These are phyloP conservation scores for Oreochromis tanganicae DNA, from an alignment of 2,113 vertebrate species.

Conservation along the genomic window DNA sequence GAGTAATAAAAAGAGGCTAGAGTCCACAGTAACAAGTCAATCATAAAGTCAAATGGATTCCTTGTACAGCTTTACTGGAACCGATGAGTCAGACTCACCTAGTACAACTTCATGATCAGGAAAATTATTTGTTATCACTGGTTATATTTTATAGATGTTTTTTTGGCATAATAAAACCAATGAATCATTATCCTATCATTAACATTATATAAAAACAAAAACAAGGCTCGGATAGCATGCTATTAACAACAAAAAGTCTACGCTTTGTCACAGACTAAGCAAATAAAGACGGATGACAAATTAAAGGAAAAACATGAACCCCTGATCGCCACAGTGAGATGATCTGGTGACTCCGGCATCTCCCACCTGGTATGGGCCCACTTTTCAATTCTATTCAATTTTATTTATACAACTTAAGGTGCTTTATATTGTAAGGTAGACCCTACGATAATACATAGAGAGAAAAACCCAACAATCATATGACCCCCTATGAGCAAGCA, in stretches of 20 bases:
- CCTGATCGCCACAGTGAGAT: neutral
- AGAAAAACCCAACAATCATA: neutral
- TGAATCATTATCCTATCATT: neutral
- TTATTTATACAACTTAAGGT: accelerated
- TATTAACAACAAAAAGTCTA: neutral
- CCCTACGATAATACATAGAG: neutral
- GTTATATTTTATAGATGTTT: neutral
- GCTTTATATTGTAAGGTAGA: neutral
- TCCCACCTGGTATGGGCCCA: neutral
- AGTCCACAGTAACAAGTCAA: slow-evolving; percentile 47
- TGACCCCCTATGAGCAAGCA: neutral
- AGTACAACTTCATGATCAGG: neutral
- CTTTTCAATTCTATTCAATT: neutral
- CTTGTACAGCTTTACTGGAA: neutral
- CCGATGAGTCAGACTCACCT: slow-evolving; percentile 2
- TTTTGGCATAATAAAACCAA: neutral
- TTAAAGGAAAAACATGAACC: neutral
- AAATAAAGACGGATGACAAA: neutral
- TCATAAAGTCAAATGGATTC: slow-evolving; percentile 38
- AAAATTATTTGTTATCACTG: neutral
- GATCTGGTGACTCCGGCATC: neutral
- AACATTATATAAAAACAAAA: neutral
- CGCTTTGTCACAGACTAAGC: slow-evolving; percentile 49
- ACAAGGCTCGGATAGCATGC: slow-evolving; percentile 53
- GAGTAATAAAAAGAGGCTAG: slow-evolving; percentile 37